These are phyloP conservation scores for Adoxophyes honmai DNA, from an alignment of 1,140 invertebrate genomes.

Conservation along the genomic window DNA sequence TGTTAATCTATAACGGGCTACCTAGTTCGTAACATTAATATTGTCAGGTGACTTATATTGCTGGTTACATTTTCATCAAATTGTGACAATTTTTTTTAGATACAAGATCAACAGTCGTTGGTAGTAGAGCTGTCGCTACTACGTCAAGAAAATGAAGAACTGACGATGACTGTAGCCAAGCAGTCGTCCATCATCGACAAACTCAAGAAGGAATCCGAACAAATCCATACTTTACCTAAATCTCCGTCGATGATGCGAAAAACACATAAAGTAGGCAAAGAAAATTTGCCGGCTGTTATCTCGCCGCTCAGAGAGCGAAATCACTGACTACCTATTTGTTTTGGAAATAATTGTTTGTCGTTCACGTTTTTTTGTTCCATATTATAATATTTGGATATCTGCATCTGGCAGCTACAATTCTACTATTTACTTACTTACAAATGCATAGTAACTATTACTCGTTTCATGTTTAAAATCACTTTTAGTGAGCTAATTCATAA, in stretches of 20 bases:
- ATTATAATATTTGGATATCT: no score
- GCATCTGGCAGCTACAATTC: no score
- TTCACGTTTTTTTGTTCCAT: no score
- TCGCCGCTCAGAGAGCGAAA: slow-evolving; percentile 67
- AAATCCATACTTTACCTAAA: slow-evolving; percentile 45
- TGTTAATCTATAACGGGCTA: no score
- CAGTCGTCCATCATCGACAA: slow-evolving; percentile 66
- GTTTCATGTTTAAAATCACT: no score
- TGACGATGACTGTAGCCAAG: slow-evolving; percentile 58
- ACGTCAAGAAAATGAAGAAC: slow-evolving; percentile 67
- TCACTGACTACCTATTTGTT: slow-evolving; percentile 39
- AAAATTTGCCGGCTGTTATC: slow-evolving; percentile 55
- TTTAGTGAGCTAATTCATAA: no score
- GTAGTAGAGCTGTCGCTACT: slow-evolving; percentile 67
- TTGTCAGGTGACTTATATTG: no score
- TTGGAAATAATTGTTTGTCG: no score
- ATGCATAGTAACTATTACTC: no score
- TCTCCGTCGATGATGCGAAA: slow-evolving; percentile 62
- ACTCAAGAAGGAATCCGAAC: slow-evolving; percentile 60
- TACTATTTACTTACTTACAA: no score
- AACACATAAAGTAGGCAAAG: slow-evolving; percentile 61
- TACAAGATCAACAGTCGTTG: slow-evolving; percentile 68
- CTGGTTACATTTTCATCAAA: no score
- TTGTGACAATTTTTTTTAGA: slow-evolving; percentile 35
- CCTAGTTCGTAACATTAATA: no score